Percentiles rank a stretch among this genome's conserved stretches.
Evolutionary conservation across 2,797 vertebrate genomes (phyloP).

Genomic region (Leptoclinus maculatus): DNA sequence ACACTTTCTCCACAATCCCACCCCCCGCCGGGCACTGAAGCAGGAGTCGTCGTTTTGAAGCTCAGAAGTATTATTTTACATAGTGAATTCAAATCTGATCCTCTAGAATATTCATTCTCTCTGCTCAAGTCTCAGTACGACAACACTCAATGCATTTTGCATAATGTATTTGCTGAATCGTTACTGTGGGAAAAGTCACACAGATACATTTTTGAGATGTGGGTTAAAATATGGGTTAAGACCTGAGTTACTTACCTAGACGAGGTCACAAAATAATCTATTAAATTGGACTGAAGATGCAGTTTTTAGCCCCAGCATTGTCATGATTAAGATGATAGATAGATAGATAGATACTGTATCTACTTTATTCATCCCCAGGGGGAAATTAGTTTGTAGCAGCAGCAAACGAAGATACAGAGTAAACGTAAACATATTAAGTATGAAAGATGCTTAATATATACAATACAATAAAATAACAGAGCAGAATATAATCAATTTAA

Average conservation of each 20-base stretch:
- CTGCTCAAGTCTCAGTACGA: constrained; percentile 16
- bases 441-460: too few species aligned
- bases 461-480: too few species aligned
- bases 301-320: too few species aligned
- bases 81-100: constrained; percentile 15
- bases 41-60: constrained; percentile 10
- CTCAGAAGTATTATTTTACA: constrained; percentile 4
- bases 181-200: neutral
- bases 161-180: constrained; percentile 2
- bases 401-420: too few species aligned
- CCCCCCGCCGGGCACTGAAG: neutral
- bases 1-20: constrained; percentile 11
- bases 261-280: neutral
- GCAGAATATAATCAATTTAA: too few species aligned
- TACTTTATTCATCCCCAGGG: too few species aligned
- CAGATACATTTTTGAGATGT: neutral
- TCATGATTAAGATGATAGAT: too few species aligned
- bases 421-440: too few species aligned
- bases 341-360: too few species aligned
- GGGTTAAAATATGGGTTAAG: constrained; percentile 27
- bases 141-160: neutral
- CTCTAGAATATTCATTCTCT: neutral
- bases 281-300: too few species aligned
- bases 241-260: neutral
- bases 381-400: too few species aligned